Evolutionary conservation across 2,888 invertebrate genomes (phyloP).

Genomic region (Nemurella pictetii): DNA sequence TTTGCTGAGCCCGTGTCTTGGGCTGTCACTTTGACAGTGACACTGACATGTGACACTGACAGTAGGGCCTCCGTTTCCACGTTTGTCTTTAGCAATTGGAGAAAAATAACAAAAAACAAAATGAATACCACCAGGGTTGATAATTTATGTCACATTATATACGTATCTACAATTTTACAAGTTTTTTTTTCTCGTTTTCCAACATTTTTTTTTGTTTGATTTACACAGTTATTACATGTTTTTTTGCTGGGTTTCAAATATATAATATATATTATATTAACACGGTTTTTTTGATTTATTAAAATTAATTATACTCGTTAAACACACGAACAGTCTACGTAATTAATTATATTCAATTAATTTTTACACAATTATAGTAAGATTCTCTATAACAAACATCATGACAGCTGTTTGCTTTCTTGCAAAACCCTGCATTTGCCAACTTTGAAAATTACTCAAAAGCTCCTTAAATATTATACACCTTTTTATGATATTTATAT

Average conservation of each 20-base stretch:
- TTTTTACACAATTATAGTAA: background rate
- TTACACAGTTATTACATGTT: background rate
- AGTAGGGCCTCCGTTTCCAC: too few species aligned
- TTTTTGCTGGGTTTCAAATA: background rate
- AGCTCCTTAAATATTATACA: background rate
- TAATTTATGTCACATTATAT: background rate
- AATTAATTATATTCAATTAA: background rate
- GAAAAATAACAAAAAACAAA: too few species aligned
- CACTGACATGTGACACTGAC: too few species aligned
- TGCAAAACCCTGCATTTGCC: background rate
- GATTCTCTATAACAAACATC: background rate
- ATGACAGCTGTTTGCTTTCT: background rate
- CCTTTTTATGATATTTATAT: background rate
- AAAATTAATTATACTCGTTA: background rate
- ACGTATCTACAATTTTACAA: background rate
- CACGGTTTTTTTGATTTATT: background rate
- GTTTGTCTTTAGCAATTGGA: too few species aligned
- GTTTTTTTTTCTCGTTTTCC: background rate
- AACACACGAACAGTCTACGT: background rate
- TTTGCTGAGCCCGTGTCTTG: too few species aligned
- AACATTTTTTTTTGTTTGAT: background rate
- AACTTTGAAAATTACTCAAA: background rate
- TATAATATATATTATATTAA: background rate
- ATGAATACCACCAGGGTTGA: background rate
- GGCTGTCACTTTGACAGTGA: too few species aligned